Conservation (phyloP, 2,888 invertebrate genomes). For the Lithophane ornitopus region DNA sequence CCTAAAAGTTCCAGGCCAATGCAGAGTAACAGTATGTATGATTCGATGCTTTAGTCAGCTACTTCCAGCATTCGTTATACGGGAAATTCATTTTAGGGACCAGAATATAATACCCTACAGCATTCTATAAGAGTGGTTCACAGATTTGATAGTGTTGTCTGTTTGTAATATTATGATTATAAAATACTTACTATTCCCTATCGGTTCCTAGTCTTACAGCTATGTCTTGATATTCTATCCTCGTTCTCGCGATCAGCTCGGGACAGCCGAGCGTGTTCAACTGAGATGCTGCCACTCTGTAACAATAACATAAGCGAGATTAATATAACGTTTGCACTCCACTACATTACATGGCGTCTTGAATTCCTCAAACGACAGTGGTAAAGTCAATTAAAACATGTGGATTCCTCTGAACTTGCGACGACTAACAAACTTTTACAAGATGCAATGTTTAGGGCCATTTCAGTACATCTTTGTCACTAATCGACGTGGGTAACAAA, state of each 20-base stretch:
- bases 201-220: conserved; percentile 98
- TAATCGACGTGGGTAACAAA: not conserved
- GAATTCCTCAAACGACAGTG: not conserved
- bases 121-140: not conserved
- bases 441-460: not conserved
- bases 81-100: not conserved
- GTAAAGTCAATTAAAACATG: not conserved
- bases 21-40: not conserved
- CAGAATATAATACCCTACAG: not conserved
- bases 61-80: no score
- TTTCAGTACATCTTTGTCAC: not conserved
- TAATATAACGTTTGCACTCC: not conserved
- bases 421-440: not conserved
- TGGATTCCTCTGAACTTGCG: not conserved
- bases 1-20: no score
- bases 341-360: not conserved
- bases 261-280: conserved; percentile 98
- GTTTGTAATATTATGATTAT: not conserved
- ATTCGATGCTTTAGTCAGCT: not conserved
- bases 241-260: conserved; percentile 97
- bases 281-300: conserved; percentile 99
- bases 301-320: conserved; percentile 61
- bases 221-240: conserved; percentile 98
- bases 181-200: conserved; percentile 96
- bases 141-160: not conserved